phyloP scores from a whole-genome alignment of 2,113 vertebrate genomes.

The Synchiropus splendidus region DNA sequence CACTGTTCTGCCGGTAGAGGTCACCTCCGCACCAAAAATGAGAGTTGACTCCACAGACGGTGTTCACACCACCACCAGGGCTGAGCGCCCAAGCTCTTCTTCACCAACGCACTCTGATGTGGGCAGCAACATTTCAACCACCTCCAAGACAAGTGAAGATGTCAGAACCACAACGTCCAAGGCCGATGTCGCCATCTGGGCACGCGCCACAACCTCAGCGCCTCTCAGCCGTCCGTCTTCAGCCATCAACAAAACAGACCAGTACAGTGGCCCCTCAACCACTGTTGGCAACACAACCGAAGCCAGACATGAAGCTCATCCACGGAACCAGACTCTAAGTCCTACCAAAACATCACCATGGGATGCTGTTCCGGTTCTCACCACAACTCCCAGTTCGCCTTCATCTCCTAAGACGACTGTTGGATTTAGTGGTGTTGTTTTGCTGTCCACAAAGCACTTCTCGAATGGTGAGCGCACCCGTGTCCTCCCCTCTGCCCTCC shows the following conservation, averaged over 20 bases:
- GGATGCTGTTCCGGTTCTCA: conserved; percentile 43
- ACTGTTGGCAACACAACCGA: conserved; percentile 6
- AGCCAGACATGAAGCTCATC: conserved; percentile 33
- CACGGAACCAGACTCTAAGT: conserved; percentile 32
- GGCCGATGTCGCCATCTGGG: no score
- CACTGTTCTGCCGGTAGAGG: conserved; percentile 14
- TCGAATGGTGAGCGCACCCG: conserved; percentile 87
- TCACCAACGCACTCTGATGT: conserved; percentile 52
- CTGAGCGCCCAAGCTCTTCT: conserved; percentile 42
- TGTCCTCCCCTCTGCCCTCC: conserved; percentile 72
- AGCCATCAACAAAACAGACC: no score
- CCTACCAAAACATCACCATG: conserved; percentile 47
- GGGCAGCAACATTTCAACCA: conserved; percentile 53
- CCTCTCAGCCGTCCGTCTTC: no score
- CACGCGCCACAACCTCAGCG: no score
- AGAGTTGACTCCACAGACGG: conserved; percentile 10
- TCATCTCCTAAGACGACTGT: conserved; percentile 45
- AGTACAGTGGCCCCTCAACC: conserved; percentile 4
- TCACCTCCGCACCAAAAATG: conserved; percentile 1
- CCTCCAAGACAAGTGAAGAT: no score
- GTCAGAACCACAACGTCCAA: no score
- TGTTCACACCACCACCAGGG: conserved; percentile 4
- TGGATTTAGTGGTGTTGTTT: conserved; percentile 60
- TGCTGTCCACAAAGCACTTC: conserved; percentile 75
- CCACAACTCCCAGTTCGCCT: conserved; percentile 57